Evolutionary conservation across 2,888 invertebrate genomes (phyloP).

Genomic region (Acrobasis consociella): DNA sequence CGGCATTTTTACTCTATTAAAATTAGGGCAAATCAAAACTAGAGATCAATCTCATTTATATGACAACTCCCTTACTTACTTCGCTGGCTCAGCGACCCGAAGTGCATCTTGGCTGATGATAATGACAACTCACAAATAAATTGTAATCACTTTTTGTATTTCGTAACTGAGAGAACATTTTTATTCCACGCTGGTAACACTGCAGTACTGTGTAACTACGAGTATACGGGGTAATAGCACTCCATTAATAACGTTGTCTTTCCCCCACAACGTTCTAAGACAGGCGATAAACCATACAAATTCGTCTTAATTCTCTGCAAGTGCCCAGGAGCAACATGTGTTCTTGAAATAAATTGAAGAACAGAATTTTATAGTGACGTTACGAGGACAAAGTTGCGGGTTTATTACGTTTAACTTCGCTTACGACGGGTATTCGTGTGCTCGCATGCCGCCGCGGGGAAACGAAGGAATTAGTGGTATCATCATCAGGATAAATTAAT

Average conservation of each 20-base stretch:
- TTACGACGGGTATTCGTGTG: slow-evolving; percentile 10
- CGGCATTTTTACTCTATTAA: no score
- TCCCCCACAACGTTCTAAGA: not conserved
- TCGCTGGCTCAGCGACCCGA: no score
- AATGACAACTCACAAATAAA: no score
- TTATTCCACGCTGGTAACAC: no score
- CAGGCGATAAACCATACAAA: slow-evolving; percentile 28
- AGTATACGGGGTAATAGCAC: not conserved
- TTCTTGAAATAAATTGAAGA: slow-evolving; percentile 27
- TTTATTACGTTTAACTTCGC: slow-evolving; percentile 40
- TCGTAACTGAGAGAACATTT: no score
- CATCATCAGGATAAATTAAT: not conserved
- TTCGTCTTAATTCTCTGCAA: slow-evolving; percentile 30
- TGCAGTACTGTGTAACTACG: not conserved
- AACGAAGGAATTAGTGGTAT: not conserved
- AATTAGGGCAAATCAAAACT: no score
- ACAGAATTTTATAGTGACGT: slow-evolving; percentile 31
- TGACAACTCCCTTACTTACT: no score
- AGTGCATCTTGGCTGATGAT: no score
- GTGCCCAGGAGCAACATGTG: slow-evolving; percentile 31
- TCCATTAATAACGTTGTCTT: not conserved
- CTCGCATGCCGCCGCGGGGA: not conserved
- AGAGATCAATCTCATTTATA: no score
- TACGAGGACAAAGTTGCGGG: slow-evolving; percentile 37
- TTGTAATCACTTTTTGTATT: no score